Conservation (phyloP, 2,888 invertebrate genomes). For the Iselma pallidipennis region DNA sequence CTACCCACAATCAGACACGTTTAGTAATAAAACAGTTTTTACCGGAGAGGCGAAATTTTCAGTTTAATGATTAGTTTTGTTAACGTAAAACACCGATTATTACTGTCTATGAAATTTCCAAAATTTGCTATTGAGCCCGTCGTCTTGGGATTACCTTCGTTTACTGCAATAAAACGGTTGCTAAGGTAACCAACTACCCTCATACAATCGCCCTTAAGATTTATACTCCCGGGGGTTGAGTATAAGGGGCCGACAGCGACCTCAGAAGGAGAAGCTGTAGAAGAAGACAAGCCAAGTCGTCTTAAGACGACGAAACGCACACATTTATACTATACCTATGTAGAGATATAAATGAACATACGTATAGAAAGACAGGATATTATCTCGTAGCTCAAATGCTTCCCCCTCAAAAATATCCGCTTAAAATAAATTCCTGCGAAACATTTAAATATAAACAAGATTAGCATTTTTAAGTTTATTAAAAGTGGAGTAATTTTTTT, state of each 20-base stretch:
- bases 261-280: not conserved
- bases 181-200: conserved; percentile 12
- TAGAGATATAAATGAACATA: not conserved
- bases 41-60: not conserved
- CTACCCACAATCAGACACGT: not conserved
- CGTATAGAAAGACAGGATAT: not conserved
- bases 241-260: not conserved
- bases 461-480: not conserved
- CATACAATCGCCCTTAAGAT: conserved; percentile 13
- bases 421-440: not conserved
- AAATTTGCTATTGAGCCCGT: conserved; percentile 3
- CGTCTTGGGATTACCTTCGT: conserved; percentile 8
- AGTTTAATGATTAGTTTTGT: not conserved
- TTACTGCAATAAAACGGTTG: conserved; percentile 13
- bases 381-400: not conserved
- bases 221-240: conserved; percentile 6
- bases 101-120: not conserved
- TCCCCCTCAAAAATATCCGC: not conserved
- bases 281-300: not conserved
- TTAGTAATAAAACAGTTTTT: not conserved
- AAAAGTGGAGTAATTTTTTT: too few relatives aligned
- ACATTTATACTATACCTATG: not conserved
- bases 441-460: not conserved
- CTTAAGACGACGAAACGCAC: not conserved
- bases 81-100: not conserved